A percentile compares a stretch with the other conserved stretches of the same genome.
Conservation (phyloP, 2,113 vertebrate species). For the Ammodytes dubius region DNA sequence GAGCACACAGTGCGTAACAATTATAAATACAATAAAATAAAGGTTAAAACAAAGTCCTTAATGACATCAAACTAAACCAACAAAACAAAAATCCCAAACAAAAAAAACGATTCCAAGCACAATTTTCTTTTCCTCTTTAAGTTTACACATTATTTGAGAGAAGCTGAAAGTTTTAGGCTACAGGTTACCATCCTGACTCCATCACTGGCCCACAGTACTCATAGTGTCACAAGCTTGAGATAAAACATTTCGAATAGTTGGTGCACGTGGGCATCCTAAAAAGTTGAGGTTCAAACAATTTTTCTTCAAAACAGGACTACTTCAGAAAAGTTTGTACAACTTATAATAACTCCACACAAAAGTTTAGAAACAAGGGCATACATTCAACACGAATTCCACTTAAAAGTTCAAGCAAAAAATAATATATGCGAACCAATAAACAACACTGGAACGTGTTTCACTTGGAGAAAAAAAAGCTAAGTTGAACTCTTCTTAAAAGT, state of each 20-base stretch:
- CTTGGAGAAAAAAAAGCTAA: not conserved
- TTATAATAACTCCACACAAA: not conserved
- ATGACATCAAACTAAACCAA: not conserved
- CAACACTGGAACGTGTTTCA: not conserved
- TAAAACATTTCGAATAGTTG: not conserved
- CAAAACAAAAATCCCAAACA: not conserved
- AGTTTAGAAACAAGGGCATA: not conserved
- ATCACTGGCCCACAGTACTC: constrained; percentile 18
- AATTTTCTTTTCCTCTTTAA: not conserved
- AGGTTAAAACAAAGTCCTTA: not conserved
- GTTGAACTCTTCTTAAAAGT: not conserved
- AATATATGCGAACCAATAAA: not conserved
- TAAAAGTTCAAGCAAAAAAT: not conserved
- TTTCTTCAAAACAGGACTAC: not conserved
- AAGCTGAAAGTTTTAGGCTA: not conserved
- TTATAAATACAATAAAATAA: not conserved
- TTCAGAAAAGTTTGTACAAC: constrained; percentile 5
- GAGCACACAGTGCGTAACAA: not conserved
- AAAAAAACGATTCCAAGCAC: not conserved
- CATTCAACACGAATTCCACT: not conserved
- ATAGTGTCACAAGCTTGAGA: constrained; percentile 15
- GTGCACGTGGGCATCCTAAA: not conserved
- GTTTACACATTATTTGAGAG: not conserved
- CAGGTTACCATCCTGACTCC: not conserved
- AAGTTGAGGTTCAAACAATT: not conserved